Conservation (phyloP, 2,888 invertebrate genomes). For the Andrena minutula region DNA sequence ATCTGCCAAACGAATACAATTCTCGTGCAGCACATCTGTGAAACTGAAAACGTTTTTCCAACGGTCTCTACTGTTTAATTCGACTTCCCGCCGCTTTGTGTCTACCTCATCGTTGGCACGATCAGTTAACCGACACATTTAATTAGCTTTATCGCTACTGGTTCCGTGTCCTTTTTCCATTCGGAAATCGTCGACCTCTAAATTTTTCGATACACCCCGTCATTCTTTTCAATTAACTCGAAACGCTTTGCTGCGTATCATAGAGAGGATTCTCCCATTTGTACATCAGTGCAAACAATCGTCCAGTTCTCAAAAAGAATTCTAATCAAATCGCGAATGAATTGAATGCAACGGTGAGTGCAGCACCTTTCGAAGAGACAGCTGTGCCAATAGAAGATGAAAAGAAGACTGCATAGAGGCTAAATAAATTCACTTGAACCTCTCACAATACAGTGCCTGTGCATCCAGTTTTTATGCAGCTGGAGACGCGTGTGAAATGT, state of each 20-base stretch:
- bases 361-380: neutral
- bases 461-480: slow-evolving; percentile 9
- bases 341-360: neutral
- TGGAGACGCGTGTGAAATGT: slow-evolving; percentile 14
- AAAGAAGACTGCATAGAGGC: no score
- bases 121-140: slow-evolving; percentile 36
- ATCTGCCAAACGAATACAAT: neutral
- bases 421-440: neutral
- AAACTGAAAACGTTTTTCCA: slow-evolving; percentile 13
- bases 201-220: neutral
- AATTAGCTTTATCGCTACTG: slow-evolving; percentile 27
- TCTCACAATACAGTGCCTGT: neutral
- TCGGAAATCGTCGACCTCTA: neutral
- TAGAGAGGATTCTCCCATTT: neutral
- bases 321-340: neutral
- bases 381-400: neutral
- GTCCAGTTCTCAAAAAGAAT: neutral
- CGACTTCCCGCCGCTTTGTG: slow-evolving; percentile 3
- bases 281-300: neutral
- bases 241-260: neutral
- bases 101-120: slow-evolving; percentile 7
- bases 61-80: slow-evolving; percentile 32
- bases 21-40: neutral
- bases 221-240: slow-evolving; percentile 27
- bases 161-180: slow-evolving; percentile 1